Evolutionary conservation across 2,113 vertebrate genomes (phyloP).

Genomic region (Spheniscus mendiculus): DNA sequence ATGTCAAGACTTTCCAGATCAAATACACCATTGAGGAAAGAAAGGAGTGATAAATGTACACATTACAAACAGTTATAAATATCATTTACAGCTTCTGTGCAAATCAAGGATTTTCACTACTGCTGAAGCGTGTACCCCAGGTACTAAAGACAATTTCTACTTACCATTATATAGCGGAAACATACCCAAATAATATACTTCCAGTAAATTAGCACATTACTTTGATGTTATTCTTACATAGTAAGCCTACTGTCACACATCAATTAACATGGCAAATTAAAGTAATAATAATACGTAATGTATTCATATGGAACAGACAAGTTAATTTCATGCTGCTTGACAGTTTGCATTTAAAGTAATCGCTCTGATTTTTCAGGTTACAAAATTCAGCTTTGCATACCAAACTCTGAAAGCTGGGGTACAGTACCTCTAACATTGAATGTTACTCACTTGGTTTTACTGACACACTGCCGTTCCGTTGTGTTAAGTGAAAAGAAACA

Average conservation of each 20-base stretch:
- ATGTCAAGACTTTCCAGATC: neutral
- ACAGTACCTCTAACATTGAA: neutral
- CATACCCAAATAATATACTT: neutral
- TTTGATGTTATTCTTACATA: neutral
- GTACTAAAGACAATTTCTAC: neutral
- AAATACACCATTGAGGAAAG: neutral
- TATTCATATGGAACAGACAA: neutral
- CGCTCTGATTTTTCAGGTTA: neutral
- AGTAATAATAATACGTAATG: neutral
- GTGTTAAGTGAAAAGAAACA: neutral
- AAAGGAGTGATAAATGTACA: neutral
- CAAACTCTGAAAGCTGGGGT: neutral
- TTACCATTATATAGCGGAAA: neutral
- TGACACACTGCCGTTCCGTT: fast-evolving
- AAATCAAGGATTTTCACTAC: neutral
- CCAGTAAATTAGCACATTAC: neutral
- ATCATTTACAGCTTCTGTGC: neutral
- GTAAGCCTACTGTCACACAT: neutral
- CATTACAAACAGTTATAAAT: neutral
- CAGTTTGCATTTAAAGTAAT: neutral
- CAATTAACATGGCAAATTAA: neutral
- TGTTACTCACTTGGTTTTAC: neutral
- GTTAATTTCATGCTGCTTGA: neutral
- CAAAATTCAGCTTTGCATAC: neutral
- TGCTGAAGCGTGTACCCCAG: neutral